These are phyloP conservation scores for Candidula unifasciata DNA, from an alignment of 2,888 invertebrate genomes.

Conservation along the genomic window DNA sequence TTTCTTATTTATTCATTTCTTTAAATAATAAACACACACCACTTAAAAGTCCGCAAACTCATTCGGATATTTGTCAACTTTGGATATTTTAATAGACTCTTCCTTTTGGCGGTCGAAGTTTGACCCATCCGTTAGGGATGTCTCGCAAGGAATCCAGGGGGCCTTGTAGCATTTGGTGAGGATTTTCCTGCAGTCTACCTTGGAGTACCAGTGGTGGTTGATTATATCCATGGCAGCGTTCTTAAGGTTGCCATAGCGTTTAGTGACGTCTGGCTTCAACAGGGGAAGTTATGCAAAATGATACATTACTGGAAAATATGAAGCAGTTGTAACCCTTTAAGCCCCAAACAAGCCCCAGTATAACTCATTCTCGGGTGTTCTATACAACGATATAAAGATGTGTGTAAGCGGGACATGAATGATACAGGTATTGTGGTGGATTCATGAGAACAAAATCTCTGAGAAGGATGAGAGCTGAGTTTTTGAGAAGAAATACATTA, in stretches of 20 bases:
- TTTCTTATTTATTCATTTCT: neutral
- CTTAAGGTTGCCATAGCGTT: conserved; percentile 49
- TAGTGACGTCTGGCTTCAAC: conserved; percentile 50
- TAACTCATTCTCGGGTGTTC: no score
- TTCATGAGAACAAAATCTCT: no score
- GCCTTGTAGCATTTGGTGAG: conserved; percentile 37
- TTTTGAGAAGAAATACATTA: no score
- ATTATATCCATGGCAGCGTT: conserved; percentile 43
- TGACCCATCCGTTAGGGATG: conserved; percentile 25
- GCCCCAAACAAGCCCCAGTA: no score
- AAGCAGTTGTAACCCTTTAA: no score
- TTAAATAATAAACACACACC: neutral
- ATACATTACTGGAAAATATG: neutral
- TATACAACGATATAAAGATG: no score
- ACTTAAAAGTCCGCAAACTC: conserved; percentile 41
- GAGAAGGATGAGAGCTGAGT: no score
- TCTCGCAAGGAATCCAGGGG: conserved; percentile 35
- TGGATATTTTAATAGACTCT: conserved; percentile 32
- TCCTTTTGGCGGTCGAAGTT: conserved; percentile 40
- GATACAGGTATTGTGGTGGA: no score
- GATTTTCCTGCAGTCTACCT: conserved; percentile 44
- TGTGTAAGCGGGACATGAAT: no score
- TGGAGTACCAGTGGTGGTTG: conserved; percentile 42
- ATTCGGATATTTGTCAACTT: conserved; percentile 25
- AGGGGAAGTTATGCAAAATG: neutral